Percentiles rank a stretch among this genome's conserved stretches.
Evolutionary conservation across 1,140 invertebrate genomes (phyloP).

Genomic region (Zaprionus davidi): DNA sequence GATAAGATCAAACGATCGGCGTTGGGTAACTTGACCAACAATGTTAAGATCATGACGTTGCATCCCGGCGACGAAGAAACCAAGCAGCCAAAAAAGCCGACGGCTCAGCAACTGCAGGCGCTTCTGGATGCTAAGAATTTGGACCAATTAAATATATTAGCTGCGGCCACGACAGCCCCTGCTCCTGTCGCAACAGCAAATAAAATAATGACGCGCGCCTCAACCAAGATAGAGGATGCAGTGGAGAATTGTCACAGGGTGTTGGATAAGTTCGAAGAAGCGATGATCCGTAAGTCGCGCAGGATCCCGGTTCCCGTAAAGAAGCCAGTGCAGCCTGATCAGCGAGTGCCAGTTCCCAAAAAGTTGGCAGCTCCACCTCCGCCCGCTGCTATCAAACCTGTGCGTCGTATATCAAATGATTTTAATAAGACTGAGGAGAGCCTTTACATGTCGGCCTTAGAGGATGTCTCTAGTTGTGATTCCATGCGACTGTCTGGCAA

Average conservation of each 20-base stretch:
- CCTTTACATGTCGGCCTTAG: constrained; percentile 90
- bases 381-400: constrained; percentile 52
- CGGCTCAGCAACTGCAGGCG: constrained; percentile 65
- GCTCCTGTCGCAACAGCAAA: constrained; percentile 23
- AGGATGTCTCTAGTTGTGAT: constrained; percentile 86
- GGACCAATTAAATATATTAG: constrained; percentile 51
- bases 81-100: constrained; percentile 62
- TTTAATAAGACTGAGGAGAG: constrained; percentile 84
- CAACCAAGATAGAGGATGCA: constrained; percentile 58
- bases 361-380: constrained; percentile 29
- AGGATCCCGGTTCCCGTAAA: constrained; percentile 24
- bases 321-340: constrained; percentile 29
- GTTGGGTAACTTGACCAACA: constrained; percentile 89
- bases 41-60: constrained; percentile 73
- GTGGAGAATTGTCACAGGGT: constrained; percentile 64
- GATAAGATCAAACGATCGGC: constrained; percentile 86
- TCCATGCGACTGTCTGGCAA: constrained; percentile 76
- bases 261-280: constrained; percentile 62
- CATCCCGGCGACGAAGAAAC: constrained; percentile 60
- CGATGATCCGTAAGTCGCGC: constrained; percentile 36
- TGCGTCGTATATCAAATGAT: constrained; percentile 82
- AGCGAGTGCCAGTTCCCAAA: constrained; percentile 32
- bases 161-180: constrained; percentile 7
- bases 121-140: constrained; percentile 61
- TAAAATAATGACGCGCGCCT: constrained; percentile 73